These are phyloP conservation scores for Pogonocherus hispidulus DNA, from an alignment of 2,888 invertebrate species.

Conservation along the genomic window DNA sequence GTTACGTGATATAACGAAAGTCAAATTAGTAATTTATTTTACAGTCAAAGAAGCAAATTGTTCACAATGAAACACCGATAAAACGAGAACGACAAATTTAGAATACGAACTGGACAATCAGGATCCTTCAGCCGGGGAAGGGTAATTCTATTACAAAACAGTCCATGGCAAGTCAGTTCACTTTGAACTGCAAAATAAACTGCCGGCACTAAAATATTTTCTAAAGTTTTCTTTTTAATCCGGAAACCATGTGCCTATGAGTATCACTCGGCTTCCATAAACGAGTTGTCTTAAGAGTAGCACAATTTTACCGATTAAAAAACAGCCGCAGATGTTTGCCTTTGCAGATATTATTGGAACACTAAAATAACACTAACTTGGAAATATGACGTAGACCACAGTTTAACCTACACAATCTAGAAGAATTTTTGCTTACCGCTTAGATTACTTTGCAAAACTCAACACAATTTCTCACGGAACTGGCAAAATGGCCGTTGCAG, in stretches of 20 bases:
- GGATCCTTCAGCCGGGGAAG: constrained; percentile 46
- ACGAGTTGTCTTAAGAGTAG: constrained; percentile 63
- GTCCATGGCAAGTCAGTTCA: constrained; percentile 47
- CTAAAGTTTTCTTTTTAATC: constrained; percentile 54
- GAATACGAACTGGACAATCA: constrained; percentile 51
- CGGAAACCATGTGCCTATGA: constrained; percentile 72
- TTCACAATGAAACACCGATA: constrained; percentile 33
- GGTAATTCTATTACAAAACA: constrained; percentile 39
- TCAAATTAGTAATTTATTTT: constrained; percentile 35
- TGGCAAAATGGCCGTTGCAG: constrained; percentile 79
- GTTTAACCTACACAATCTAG: constrained; percentile 56
- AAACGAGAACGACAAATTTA: constrained; percentile 55
- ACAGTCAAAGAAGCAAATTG: constrained; percentile 22
- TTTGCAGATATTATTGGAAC: constrained; percentile 50
- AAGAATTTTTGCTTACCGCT: constrained; percentile 71
- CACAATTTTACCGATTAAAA: constrained; percentile 59
- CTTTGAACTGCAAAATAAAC: constrained; percentile 44
- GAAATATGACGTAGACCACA: constrained; percentile 51
- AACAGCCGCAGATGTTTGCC: constrained; percentile 60
- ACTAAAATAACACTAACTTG: constrained; percentile 53
- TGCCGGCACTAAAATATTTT: constrained; percentile 39
- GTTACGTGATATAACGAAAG: constrained; percentile 53
- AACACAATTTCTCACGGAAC: constrained; percentile 77
- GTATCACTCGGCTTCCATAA: constrained; percentile 67
- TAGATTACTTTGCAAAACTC: constrained; percentile 73